Percentiles rank a stretch among this genome's conserved stretches.
Conservation (phyloP, 1,140 invertebrate species). For the Philotrypesis tridentata region DNA sequence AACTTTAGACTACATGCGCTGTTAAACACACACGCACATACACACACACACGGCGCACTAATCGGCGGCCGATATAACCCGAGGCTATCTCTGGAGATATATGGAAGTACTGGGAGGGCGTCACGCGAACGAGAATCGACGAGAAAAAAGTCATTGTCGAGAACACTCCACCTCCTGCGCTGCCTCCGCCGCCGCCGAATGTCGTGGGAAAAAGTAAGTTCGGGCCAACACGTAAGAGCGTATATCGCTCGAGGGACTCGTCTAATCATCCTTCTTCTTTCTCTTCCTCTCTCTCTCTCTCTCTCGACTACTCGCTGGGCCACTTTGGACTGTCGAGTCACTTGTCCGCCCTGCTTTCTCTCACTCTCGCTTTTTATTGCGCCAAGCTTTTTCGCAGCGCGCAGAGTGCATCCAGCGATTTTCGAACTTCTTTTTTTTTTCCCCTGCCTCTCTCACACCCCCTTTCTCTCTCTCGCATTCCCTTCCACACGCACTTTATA, state of each 20-base stretch:
- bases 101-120: not conserved
- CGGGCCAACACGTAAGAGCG: not conserved
- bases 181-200: not conserved
- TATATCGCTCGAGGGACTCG: not conserved
- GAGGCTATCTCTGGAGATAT: not conserved
- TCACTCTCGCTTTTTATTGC: not conserved
- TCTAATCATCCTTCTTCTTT: slow-evolving; percentile 42
- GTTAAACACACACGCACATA: too few species aligned
- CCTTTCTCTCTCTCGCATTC: not conserved
- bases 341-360: not conserved
- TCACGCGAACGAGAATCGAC: slow-evolving; percentile 13
- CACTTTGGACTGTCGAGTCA: slow-evolving; percentile 10
- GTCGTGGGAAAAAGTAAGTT: slow-evolving; percentile 33
- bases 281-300: not conserved
- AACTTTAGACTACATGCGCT: not conserved
- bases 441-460: too few species aligned
- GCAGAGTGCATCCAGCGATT: not conserved
- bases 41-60: too few species aligned
- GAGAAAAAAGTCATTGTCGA: slow-evolving; percentile 39
- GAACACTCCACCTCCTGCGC: not conserved
- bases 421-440: not conserved
- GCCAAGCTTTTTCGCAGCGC: not conserved
- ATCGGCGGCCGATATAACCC: not conserved
- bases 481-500: not conserved
- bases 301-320: not conserved